Conservation (phyloP, 2,113 vertebrate species). For the Catharus bicknelli region DNA sequence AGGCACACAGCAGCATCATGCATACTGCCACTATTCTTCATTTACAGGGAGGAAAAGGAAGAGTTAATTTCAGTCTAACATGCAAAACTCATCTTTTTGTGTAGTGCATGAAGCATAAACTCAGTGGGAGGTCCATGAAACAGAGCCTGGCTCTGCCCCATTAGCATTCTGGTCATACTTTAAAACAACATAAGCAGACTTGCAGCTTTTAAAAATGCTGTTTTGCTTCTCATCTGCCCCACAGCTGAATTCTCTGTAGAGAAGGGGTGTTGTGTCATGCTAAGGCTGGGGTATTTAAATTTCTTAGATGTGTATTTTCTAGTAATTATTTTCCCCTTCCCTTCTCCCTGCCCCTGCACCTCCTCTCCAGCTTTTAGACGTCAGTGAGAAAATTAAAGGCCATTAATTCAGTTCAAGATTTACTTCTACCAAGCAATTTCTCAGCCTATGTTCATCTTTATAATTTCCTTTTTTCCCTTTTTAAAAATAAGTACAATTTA, state of each 20-base stretch:
- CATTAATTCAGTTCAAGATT: background rate
- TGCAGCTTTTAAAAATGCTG: background rate
- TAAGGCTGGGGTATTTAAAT: background rate
- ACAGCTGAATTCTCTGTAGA: background rate
- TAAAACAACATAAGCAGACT: constrained; percentile 1
- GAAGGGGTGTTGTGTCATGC: background rate
- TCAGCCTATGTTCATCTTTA: background rate
- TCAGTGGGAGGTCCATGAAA: constrained; percentile 11
- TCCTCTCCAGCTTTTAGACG: background rate
- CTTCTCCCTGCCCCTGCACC: fast-evolving
- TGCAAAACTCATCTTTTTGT: background rate
- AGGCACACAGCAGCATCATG: background rate
- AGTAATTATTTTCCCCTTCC: background rate
- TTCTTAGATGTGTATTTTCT: background rate
- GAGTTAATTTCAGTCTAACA: constrained; percentile 16
- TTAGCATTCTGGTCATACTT: constrained; percentile 43
- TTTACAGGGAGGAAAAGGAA: background rate
- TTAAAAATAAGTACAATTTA: background rate
- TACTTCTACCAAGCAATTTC: background rate
- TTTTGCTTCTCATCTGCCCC: constrained; percentile 11
- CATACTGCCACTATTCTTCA: background rate
- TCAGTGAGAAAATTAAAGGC: background rate
- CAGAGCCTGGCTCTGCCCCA: background rate
- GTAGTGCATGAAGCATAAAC: background rate
- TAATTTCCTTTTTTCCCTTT: background rate